A percentile compares a stretch with the other conserved stretches of the same genome.
These are phyloP conservation scores for Bedellia somnulentella DNA, from an alignment of 2,888 invertebrate genomes.

Conservation along the genomic window DNA sequence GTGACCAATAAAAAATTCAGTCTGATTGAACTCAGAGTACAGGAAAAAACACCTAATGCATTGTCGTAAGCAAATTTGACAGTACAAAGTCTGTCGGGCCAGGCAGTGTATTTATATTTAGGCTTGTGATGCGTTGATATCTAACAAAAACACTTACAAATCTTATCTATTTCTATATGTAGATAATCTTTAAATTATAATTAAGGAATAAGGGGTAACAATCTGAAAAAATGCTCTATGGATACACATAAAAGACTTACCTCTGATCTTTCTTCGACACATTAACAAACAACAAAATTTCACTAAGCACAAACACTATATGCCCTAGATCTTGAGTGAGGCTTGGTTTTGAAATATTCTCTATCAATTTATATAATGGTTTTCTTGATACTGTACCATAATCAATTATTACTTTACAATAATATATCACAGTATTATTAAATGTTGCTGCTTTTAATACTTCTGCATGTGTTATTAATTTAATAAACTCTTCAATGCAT, in stretches of 20 bases:
- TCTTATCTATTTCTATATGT: too few relatives aligned
- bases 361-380: constrained; percentile 30
- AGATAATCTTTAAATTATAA: too few relatives aligned
- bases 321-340: constrained; percentile 18
- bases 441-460: constrained; percentile 21
- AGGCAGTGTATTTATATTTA: too few relatives aligned
- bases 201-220: too few relatives aligned
- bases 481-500: constrained; percentile 38
- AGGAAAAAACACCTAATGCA: too few relatives aligned
- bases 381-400: constrained; percentile 29
- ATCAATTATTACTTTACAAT: constrained; percentile 36
- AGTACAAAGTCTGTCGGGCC: too few relatives aligned
- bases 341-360: constrained; percentile 17
- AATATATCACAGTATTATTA: constrained; percentile 27
- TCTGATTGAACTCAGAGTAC: too few relatives aligned
- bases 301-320: constrained; percentile 35
- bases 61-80: too few relatives aligned
- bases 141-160: too few relatives aligned
- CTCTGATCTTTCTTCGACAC: constrained; percentile 57
- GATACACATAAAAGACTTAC: constrained; percentile 18
- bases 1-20: too few relatives aligned
- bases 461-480: constrained; percentile 28
- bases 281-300: constrained; percentile 47
- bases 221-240: too few relatives aligned
- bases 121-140: too few relatives aligned